Conservation (phyloP, 2,113 vertebrate genomes). For the Fregata magnificens region DNA sequence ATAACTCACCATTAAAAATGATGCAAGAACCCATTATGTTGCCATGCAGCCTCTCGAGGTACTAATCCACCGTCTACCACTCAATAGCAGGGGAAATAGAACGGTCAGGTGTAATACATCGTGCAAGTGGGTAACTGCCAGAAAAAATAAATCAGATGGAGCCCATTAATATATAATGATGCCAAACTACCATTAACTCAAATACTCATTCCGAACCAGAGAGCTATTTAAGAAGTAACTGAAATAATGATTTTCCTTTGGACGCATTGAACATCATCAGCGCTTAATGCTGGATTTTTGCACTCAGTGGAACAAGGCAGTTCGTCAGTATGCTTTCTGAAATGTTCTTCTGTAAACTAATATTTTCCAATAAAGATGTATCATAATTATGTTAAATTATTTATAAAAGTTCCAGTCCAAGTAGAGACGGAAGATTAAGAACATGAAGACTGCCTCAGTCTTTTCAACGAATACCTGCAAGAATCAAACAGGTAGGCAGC, state of each 20-base stretch:
- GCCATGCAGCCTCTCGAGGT: neutral
- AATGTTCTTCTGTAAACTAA: neutral
- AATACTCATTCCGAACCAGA: neutral
- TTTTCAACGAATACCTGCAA: neutral
- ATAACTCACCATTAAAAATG: constrained; percentile 39
- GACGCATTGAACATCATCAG: constrained; percentile 1
- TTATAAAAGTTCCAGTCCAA: neutral
- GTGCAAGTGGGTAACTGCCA: constrained; percentile 44
- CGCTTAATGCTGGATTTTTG: neutral
- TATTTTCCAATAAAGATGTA: neutral
- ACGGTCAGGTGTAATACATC: neutral
- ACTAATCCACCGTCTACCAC: neutral
- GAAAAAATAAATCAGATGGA: constrained; percentile 39
- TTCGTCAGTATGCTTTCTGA: neutral
- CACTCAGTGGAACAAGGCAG: neutral
- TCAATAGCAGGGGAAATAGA: constrained; percentile 2
- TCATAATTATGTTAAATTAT: neutral
- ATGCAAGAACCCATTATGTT: neutral
- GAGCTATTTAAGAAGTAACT: constrained; percentile 24
- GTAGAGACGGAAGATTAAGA: neutral
- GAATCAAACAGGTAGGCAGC: neutral
- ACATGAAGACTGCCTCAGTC: neutral
- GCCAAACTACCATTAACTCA: constrained; percentile 47
- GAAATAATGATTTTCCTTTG: constrained; percentile 38
- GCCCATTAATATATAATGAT: constrained; percentile 32